A percentile compares a stretch with the other conserved stretches of the same genome.
Evolutionary conservation across 2,888 invertebrate species (phyloP).

Genomic region (Melinaea menophilus): DNA sequence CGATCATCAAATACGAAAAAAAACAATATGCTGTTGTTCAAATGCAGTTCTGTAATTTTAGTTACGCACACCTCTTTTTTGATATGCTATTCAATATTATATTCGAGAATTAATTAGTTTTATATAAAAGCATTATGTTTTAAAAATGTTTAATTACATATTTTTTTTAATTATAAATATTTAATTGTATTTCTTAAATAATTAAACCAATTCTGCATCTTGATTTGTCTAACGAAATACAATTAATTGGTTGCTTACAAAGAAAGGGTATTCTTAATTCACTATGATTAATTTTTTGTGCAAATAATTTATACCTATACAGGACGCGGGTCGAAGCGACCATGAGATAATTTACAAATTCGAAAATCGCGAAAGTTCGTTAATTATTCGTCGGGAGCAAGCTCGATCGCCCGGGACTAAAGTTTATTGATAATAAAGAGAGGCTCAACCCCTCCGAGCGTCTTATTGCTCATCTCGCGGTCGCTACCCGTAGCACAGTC

Average conservation of each 20-base stretch:
- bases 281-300: constrained; percentile 72
- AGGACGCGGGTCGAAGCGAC: constrained; percentile 71
- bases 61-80: too few species aligned
- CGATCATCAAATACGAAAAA: too few species aligned
- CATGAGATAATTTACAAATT: constrained; percentile 77
- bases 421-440: constrained; percentile 76
- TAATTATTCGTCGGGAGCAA: constrained; percentile 72
- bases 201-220: too few species aligned
- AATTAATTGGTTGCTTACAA: constrained; percentile 41
- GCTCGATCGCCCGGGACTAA: constrained; percentile 63
- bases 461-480: constrained; percentile 62
- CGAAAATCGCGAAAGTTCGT: constrained; percentile 77
- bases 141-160: too few species aligned
- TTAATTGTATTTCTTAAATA: too few species aligned
- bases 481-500: constrained; percentile 41
- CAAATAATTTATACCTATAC: constrained; percentile 74
- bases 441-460: constrained; percentile 61
- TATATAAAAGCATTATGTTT: too few species aligned
- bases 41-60: too few species aligned
- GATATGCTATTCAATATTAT: too few species aligned
- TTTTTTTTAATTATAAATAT: too few species aligned
- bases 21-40: too few species aligned
- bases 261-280: constrained; percentile 65
- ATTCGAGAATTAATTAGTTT: too few species aligned
- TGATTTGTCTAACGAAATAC: constrained; percentile 10